Evolutionary conservation across 2,797 vertebrate species (phyloP), one percentile per base, ranked within the genome.

Genomic region (Psittacula echo): DNA sequence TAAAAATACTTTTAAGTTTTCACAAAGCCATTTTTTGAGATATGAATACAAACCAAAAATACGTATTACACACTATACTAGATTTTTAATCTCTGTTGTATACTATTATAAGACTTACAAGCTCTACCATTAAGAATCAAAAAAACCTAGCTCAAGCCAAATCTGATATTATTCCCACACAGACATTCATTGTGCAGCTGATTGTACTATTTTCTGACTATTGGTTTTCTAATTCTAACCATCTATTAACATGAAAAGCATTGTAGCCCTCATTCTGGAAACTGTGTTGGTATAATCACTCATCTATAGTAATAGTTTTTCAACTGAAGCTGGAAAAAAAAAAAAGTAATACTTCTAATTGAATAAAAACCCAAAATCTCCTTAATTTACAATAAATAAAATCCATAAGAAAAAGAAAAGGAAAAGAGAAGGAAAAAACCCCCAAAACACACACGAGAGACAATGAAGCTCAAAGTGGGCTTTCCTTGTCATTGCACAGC

Each of bases 1-100:
- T 90, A 91, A 85, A 93, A 95, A 70, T 61, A 85, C 27, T 77
- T 61, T 3, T 18, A 78, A 41, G 27, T 89, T 89, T 54, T 82
- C 82, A 71, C 44, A 80, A 82, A 62, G 39, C 42, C 3, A 1
- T 75, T 77, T 91, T 80, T 61, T 34, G 12, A 60, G 21, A 73
- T 51, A 66, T 14, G 8, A 79, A 85, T n/a, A 74, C 34, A 61
- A 90, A 60, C 32, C 6, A 39, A 73, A 84, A 82, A 18, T 50
- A 83, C 21, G 30, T 75, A 65, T 66, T 48, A 85, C 5, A 54
- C 11, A 15, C 17, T n/a, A 56, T 18, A 75, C 18, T 30, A 29
- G 8, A 61, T 54, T 84, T 61, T 50, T 39, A 26, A 32, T 41
- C 85, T 76, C 24, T 77, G 6, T 45, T 90, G 16, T 30, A 77